phyloP scores from a whole-genome alignment of 1,140 invertebrate species.

The Cherax destructor region DNA sequence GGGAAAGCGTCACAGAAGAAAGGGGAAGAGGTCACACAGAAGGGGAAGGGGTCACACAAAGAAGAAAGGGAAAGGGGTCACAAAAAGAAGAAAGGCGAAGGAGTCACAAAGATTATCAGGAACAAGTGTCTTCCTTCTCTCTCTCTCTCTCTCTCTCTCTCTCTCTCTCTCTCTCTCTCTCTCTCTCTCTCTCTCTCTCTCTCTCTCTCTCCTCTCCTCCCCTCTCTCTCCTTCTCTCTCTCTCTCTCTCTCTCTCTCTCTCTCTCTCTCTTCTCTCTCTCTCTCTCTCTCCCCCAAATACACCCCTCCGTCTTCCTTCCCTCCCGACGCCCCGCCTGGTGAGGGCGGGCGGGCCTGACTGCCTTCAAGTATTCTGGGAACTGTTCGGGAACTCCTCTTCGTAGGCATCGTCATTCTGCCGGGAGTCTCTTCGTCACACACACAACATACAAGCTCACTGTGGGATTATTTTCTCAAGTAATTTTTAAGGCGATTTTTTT shows the following conservation, averaged over 20 bases:
- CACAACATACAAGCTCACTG: too few relatives aligned
- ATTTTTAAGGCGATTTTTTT: too few relatives aligned
- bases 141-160: too few relatives aligned
- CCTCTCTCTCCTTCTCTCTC: background rate
- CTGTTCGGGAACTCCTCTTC: background rate
- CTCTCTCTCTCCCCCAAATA: background rate
- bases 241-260: background rate
- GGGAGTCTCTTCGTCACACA: background rate
- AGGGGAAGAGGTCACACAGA: too few relatives aligned
- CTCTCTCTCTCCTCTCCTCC: background rate
- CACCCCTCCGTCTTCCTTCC: too few relatives aligned
- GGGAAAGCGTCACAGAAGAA: too few relatives aligned
- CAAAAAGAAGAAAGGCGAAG: too few relatives aligned
- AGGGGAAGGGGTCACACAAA: too few relatives aligned
- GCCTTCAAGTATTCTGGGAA: conserved; percentile 3
- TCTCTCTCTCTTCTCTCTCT: background rate
- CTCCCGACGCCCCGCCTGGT: background rate
- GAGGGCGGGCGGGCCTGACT: too few relatives aligned
- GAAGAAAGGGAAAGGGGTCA: too few relatives aligned
- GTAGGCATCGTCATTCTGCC: background rate
- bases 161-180: background rate
- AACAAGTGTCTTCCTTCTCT: too few relatives aligned
- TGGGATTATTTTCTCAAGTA: background rate
- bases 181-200: background rate
- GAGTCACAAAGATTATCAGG: too few relatives aligned